These are phyloP conservation scores for Catocala fraxini DNA, from an alignment of 2,888 invertebrate species.

Conservation along the genomic window DNA sequence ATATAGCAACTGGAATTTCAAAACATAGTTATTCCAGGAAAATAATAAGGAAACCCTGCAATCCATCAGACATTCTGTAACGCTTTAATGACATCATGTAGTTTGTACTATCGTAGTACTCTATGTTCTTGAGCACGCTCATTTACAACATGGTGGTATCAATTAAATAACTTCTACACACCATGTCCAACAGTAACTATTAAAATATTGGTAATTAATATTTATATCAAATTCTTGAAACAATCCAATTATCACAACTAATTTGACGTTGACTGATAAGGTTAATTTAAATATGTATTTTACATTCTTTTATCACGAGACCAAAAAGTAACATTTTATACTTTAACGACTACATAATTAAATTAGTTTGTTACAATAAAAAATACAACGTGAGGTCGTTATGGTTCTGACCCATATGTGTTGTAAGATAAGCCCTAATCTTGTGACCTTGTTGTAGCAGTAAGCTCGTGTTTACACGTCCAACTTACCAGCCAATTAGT, in stretches of 20 bases:
- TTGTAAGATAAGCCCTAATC: conserved; percentile 52
- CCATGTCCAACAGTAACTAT: not conserved
- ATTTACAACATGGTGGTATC: not conserved
- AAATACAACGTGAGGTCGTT: conserved; percentile 47
- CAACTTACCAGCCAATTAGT: conserved; percentile 48
- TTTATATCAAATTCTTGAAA: conserved; percentile 23
- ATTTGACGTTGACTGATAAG: conserved; percentile 52
- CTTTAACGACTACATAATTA: conserved; percentile 34
- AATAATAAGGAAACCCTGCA: conserved; percentile 4
- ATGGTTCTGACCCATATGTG: conserved; percentile 42
- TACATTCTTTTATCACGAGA: conserved; percentile 37
- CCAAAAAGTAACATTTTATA: conserved; percentile 27
- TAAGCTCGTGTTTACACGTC: conserved; percentile 45
- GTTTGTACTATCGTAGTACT: not conserved
- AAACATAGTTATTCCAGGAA: conserved; percentile 2
- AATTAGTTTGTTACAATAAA: conserved; percentile 44
- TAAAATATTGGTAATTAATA: conserved; percentile 1
- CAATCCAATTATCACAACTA: conserved; percentile 39
- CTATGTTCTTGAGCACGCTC: not conserved
- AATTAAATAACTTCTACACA: not conserved
- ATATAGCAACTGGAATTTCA: not conserved
- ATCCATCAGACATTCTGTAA: conserved; percentile 5
- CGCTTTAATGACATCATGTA: conserved; percentile 2
- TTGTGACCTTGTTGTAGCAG: conserved; percentile 52
- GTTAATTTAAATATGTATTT: conserved; percentile 32